Evolutionary conservation across 2,888 invertebrate species (phyloP), one percentile per base, ranked within the genome.

Genomic region (Nomada fucata): DNA sequence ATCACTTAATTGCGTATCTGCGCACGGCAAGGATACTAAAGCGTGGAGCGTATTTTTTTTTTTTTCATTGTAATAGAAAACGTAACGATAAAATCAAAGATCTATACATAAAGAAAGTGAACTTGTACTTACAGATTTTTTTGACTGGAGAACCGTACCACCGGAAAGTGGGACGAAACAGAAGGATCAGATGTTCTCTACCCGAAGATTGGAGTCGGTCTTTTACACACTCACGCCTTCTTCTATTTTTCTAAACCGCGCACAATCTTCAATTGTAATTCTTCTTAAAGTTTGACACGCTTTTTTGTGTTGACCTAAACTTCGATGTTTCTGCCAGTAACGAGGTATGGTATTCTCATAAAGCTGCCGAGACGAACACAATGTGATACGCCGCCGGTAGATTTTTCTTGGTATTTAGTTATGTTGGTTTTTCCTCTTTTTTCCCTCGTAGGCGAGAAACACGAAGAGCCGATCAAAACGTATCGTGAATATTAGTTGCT

Each of bases 81-180:
- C 7, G 36, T 36, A 7, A 36, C 36, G 11, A 20, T 47, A 15
- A 44, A 69, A 29, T 42, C 36, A 15, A 23, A 55, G 50, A n/a
- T 36, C 36, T 36, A 3, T 44, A 9, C 52, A 53, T 15, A 29
- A 29, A 0, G n/a, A 52, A n/a, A 29, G 26, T n/a, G 20, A 10
- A 29, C 36, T 36, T n/a, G 9, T 70, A 79, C 80, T 79, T 10
- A 80, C 80, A 26, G 73, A 15, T 72, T 79, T 64, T 29, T 79
- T 52, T 5, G 2, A n/a, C 68, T 68, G 15, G 5, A 36, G 44
- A 70, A 70, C n/a, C 20, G 47, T 64, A 53, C 47, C 67, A 72
- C 67, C n/a, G 11, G 11, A 5, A n/a, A 36, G 36, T 55, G 57
- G 53, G 63, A 57, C 42, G 67, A 75, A 50, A 55, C 36, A 1